Conservation (phyloP, 92 coral and sea anemone species). For the Actinostola sp. region DNA sequence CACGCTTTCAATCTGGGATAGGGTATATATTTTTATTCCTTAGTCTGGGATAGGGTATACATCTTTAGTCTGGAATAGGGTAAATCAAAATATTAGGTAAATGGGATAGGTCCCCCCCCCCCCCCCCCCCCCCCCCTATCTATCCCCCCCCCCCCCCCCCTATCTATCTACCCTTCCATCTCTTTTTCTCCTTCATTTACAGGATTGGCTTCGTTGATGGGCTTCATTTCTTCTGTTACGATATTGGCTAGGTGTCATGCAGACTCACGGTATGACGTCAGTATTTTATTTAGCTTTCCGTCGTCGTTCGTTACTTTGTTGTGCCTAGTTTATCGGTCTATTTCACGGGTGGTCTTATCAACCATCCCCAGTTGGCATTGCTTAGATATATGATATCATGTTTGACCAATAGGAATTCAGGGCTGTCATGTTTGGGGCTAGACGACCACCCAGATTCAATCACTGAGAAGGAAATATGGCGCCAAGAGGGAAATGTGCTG, state of each 20-base stretch:
- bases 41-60: too few species aligned
- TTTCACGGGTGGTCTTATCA: constrained; percentile 19
- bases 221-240: background rate
- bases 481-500: background rate
- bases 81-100: background rate
- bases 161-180: background rate
- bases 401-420: constrained; percentile 3
- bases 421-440: background rate
- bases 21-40: too few species aligned
- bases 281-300: too few species aligned
- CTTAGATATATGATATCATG: background rate
- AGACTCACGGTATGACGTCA: too few species aligned
- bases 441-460: constrained; percentile 34
- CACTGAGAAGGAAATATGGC: constrained; percentile 10
- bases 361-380: background rate
- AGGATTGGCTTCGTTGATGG: background rate
- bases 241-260: too few species aligned
- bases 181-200: background rate
- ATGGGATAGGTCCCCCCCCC: background rate
- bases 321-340: too few species aligned
- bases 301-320: too few species aligned
- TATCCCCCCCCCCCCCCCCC: background rate
- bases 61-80: too few species aligned
- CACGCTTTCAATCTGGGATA: too few species aligned
- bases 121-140: constrained; percentile 6